Evolutionary conservation across 2,113 vertebrate genomes (phyloP).

Genomic region (Trochalopteron elliotii): DNA sequence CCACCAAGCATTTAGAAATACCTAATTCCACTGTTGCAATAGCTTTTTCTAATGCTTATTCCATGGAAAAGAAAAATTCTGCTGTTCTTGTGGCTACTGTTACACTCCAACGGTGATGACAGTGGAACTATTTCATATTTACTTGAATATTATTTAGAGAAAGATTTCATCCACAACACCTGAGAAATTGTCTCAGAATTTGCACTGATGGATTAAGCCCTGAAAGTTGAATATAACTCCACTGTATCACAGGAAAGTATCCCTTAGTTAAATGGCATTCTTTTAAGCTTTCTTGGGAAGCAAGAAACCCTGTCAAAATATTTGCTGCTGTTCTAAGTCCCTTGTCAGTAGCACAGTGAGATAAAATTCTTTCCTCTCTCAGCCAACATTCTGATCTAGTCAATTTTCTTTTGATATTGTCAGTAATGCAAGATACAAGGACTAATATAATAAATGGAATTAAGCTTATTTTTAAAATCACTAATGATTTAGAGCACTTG

Average conservation of each 20-base stretch:
- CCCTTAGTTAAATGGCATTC: not conserved
- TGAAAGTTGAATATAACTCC: not conserved
- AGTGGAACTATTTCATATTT: not conserved
- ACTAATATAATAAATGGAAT: not conserved
- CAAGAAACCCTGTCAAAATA: not conserved
- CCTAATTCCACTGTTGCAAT: not conserved
- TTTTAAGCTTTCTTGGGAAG: not conserved
- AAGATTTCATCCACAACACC: not conserved
- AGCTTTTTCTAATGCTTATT: not conserved
- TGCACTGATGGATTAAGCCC: not conserved
- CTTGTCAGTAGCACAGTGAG: not conserved
- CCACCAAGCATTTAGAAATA: not conserved
- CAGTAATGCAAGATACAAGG: not conserved
- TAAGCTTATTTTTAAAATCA: not conserved
- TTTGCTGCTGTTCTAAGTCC: not conserved
- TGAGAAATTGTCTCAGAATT: not conserved
- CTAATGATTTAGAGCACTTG: not conserved
- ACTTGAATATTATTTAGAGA: not conserved
- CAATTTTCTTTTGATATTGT: not conserved
- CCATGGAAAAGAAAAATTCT: not conserved
- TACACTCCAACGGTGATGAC: fast-evolving
- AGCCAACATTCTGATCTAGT: not conserved
- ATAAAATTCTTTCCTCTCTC: not conserved
- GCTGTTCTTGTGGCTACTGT: not conserved
- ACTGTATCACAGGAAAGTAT: not conserved